Evolutionary conservation across 2,888 invertebrate species (phyloP).

Genomic region (Syrista parreyssii): DNA sequence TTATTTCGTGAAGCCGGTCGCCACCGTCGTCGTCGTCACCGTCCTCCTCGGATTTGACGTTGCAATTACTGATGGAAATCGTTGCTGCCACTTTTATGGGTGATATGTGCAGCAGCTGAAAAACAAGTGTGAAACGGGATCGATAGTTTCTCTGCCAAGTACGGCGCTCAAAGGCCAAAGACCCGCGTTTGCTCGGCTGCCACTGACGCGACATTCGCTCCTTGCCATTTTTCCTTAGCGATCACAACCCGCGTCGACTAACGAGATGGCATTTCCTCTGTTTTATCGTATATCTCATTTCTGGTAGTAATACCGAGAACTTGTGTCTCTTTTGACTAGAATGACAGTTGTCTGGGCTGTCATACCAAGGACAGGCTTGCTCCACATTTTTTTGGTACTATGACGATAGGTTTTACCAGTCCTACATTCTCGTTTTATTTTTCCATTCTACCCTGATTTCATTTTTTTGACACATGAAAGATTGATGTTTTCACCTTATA

Average conservation of each 20-base stretch:
- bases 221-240: not conserved
- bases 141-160: not conserved
- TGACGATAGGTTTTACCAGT: not conserved
- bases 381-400: not conserved
- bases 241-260: not conserved
- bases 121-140: not conserved
- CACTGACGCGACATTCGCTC: not conserved
- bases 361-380: not conserved
- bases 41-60: not conserved
- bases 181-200: not conserved
- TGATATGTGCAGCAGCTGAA: not conserved
- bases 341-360: not conserved
- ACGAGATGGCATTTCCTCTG: not conserved
- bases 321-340: not conserved
- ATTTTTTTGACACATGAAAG: not conserved
- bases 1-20: constrained; percentile 32
- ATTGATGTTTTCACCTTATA: not conserved
- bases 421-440: not conserved
- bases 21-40: not conserved
- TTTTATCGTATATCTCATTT: not conserved
- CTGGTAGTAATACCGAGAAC: not conserved
- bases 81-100: not conserved
- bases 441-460: not conserved
- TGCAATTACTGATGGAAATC: not conserved
- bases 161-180: not conserved